These are phyloP conservation scores for Chelidonichthys spinosus DNA, from an alignment of 2,797 vertebrate species.

Conservation along the genomic window DNA sequence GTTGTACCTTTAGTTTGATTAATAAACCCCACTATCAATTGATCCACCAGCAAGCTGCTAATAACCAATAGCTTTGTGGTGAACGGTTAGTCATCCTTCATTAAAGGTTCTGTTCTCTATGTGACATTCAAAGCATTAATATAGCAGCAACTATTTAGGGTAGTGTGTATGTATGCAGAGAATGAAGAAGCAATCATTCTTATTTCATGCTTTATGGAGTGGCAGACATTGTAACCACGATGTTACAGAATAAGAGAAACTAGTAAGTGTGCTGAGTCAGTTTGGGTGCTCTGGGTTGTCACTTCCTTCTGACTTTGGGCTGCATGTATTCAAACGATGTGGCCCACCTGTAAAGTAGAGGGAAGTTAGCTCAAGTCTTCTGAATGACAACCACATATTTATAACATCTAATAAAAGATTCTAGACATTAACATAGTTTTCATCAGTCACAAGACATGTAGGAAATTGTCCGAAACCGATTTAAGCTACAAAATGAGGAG, in stretches of 20 bases:
- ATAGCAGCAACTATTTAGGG: too few species aligned
- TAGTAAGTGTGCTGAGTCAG: constrained; percentile 7
- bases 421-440: background rate
- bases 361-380: constrained; percentile 18
- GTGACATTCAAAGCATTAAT: too few species aligned
- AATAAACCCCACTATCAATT: background rate
- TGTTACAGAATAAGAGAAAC: constrained; percentile 17
- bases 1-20: constrained; percentile 2
- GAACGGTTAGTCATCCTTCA: background rate
- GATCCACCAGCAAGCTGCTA: background rate
- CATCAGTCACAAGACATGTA: background rate
- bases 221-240: background rate
- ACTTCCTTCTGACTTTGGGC: constrained; percentile 28
- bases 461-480: constrained; percentile 11
- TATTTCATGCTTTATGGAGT: constrained; percentile 39
- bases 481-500: constrained; percentile 23
- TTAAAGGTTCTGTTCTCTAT: background rate
- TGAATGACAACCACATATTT: constrained; percentile 10
- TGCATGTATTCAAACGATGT: constrained; percentile 21
- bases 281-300: constrained; percentile 25
- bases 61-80: constrained; percentile 1
- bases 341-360: constrained; percentile 56
- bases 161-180: too few species aligned
- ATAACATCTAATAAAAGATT: background rate
- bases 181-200: background rate